phyloP scores from a whole-genome alignment of 2,113 vertebrate genomes.

The Eidolon helvum region DNA sequence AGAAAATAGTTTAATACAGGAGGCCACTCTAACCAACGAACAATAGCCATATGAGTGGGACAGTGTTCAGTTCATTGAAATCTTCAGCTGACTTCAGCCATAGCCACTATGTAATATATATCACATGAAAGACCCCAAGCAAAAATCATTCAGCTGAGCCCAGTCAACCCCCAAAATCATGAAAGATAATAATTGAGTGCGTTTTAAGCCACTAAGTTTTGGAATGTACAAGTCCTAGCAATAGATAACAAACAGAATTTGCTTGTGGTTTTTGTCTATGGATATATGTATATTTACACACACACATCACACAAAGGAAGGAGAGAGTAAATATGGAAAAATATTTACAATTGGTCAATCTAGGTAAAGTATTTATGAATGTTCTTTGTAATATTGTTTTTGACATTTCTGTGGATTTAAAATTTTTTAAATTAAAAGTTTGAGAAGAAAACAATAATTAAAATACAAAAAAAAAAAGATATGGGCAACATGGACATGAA shows the following conservation, averaged over 20 bases:
- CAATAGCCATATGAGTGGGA: background rate
- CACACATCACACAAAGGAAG: background rate
- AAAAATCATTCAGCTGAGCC: background rate
- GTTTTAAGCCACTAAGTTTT: background rate
- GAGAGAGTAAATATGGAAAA: background rate
- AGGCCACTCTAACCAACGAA: background rate
- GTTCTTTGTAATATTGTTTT: background rate
- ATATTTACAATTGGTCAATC: background rate
- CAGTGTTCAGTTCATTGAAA: background rate
- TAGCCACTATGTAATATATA: rapidly evolving
- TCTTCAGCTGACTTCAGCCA: background rate
- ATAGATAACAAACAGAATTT: background rate
- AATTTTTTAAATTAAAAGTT: background rate
- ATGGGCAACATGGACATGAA: background rate
- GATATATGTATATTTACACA: too few relatives aligned
- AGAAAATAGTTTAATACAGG: background rate
- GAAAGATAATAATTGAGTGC: background rate
- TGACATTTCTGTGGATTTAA: background rate
- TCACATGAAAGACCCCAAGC: background rate
- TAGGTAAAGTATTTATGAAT: background rate
- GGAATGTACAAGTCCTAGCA: background rate
- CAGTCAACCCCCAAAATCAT: background rate
- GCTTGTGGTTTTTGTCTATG: background rate
- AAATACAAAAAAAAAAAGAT: background rate
- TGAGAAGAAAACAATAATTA: background rate